phyloP scores from a whole-genome alignment of 2,797 vertebrate species.

The Peromyscus eremicus region DNA sequence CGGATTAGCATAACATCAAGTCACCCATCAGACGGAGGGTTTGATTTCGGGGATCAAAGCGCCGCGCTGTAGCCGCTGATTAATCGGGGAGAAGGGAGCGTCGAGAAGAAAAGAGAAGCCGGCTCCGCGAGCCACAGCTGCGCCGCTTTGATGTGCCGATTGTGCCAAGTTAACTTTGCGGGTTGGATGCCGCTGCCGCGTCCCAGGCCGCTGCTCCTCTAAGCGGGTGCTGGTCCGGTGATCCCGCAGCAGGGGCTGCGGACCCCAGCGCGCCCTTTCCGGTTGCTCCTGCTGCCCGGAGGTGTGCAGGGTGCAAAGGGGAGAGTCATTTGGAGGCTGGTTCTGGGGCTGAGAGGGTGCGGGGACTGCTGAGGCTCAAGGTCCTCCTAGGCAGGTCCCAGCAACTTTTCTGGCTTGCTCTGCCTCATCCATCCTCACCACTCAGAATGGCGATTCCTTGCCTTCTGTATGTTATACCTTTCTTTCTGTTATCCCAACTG shows the following conservation, averaged over 20 bases:
- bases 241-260: neutral
- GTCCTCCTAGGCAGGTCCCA: neutral
- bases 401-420: neutral
- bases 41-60: slow-evolving; percentile 88
- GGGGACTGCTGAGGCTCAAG: rapidly evolving
- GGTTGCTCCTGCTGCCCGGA: rapidly evolving
- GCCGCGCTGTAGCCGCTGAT: slow-evolving; percentile 77
- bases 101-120: slow-evolving; percentile 60
- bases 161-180: slow-evolving; percentile 34
- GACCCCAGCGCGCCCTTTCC: neutral
- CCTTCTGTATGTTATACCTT: neutral
- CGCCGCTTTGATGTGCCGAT: neutral
- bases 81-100: slow-evolving; percentile 60
- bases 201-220: neutral
- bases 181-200: neutral
- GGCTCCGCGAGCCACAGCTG: slow-evolving; percentile 68
- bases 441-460: neutral
- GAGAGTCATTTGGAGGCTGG: neutral
- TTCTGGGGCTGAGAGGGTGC: neutral
- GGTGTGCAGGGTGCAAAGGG: neutral
- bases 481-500: neutral
- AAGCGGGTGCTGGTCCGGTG: neutral
- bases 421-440: too few relatives aligned
- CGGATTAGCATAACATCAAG: slow-evolving; percentile 87
- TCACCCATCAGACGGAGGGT: slow-evolving; percentile 85